Evolutionary conservation across 2,888 invertebrate genomes (phyloP).

Genomic region (Sinhomidia bicolor): DNA sequence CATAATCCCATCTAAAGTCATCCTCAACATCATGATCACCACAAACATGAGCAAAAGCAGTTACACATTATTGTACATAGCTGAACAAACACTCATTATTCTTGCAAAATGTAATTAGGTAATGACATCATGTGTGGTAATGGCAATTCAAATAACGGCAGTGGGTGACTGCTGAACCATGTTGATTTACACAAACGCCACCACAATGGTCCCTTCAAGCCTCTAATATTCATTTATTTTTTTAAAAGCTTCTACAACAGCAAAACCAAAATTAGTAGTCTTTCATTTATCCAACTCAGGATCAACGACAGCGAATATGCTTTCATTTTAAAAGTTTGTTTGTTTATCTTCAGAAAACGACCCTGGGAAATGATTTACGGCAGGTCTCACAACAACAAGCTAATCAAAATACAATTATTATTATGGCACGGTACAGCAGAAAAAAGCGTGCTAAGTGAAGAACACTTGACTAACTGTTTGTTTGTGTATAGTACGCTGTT

Average conservation of each 20-base stretch:
- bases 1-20: slow-evolving; percentile 27
- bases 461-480: background rate
- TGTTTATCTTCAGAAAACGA: slow-evolving; percentile 40
- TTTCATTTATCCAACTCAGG: too few relatives aligned
- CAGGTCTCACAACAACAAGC: slow-evolving; percentile 43
- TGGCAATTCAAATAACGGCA: background rate
- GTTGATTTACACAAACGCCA: background rate
- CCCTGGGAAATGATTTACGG: slow-evolving; percentile 53
- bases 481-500: background rate
- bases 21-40: background rate
- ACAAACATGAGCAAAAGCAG: background rate
- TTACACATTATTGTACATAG: background rate
- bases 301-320: too few relatives aligned
- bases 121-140: background rate
- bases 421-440: background rate
- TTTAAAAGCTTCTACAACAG: too few relatives aligned
- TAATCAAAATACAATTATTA: slow-evolving; percentile 38
- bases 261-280: slow-evolving; percentile 21
- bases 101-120: background rate
- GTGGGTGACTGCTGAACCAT: background rate
- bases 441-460: background rate
- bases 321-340: slow-evolving; percentile 28
- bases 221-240: background rate
- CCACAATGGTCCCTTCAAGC: slow-evolving; percentile 20
- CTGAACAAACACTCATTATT: too few relatives aligned